A percentile compares a stretch with the other conserved stretches of the same genome.
These are phyloP conservation scores for Pao palembangensis DNA, from an alignment of 2,113 vertebrate species.

Conservation along the genomic window DNA sequence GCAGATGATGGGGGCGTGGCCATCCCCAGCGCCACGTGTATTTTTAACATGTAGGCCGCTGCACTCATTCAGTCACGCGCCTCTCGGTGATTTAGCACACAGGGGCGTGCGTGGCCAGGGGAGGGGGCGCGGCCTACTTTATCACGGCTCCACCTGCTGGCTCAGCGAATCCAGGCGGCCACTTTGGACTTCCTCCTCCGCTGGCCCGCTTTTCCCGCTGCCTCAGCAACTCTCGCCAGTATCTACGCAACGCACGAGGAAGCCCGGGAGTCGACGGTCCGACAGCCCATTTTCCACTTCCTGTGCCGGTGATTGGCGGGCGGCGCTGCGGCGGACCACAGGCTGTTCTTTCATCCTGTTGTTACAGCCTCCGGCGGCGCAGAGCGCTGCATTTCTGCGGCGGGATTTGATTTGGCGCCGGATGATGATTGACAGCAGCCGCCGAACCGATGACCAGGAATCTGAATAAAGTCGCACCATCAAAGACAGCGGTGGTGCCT, in stretches of 20 bases:
- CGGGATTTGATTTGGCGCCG: too few species aligned
- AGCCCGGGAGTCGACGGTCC: background rate
- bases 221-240: conserved; percentile 45
- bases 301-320: conserved; percentile 49
- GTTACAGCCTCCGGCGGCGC: background rate
- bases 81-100: conserved; percentile 64
- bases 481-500: too few species aligned
- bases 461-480: too few species aligned
- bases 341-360: too few species aligned
- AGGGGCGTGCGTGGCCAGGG: conserved; percentile 4
- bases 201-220: conserved; percentile 55
- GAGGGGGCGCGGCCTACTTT: conserved; percentile 52
- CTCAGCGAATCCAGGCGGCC: conserved; percentile 50
- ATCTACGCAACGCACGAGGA: conserved; percentile 6
- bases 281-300: conserved; percentile 36
- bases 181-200: conserved; percentile 24
- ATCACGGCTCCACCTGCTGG: conserved; percentile 58
- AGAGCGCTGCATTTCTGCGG: conserved; percentile 11
- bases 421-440: too few species aligned
- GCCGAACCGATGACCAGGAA: too few species aligned
- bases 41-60: conserved; percentile 68
- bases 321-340: too few species aligned
- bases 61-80: conserved; percentile 57
- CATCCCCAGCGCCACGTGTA: conserved; percentile 10
- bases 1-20: conserved; percentile 7